These are phyloP conservation scores for Platorchestia sp. DNA, from an alignment of 1,140 invertebrate genomes.

Conservation along the genomic window DNA sequence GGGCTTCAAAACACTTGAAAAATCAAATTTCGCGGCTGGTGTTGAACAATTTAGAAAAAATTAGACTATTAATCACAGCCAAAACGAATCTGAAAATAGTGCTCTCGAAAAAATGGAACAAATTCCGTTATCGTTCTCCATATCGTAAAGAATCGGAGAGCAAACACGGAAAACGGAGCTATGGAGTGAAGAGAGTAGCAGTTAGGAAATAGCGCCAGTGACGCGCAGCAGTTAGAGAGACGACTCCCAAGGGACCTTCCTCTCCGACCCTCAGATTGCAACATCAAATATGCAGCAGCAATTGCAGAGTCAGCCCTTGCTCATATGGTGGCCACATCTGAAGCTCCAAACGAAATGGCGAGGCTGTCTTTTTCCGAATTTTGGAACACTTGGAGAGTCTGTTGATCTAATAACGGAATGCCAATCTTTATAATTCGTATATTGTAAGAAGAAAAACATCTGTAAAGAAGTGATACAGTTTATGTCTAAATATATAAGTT, in stretches of 20 bases:
- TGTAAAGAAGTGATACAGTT: neutral
- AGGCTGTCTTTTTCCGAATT: neutral
- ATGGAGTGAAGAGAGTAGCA: neutral
- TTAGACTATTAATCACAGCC: neutral
- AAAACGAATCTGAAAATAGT: neutral
- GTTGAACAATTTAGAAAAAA: neutral
- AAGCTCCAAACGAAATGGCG: neutral
- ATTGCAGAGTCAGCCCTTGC: constrained; percentile 23
- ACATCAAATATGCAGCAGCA: constrained; percentile 54
- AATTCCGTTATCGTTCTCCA: neutral
- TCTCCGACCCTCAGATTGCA: constrained; percentile 50
- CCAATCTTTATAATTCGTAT: neutral
- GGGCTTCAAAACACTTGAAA: too few species aligned
- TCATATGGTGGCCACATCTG: constrained; percentile 35
- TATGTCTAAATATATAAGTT: neutral
- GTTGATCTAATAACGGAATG: neutral
- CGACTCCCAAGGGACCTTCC: constrained; percentile 17
- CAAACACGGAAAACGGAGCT: neutral
- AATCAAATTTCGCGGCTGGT: neutral
- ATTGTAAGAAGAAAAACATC: neutral
- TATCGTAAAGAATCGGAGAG: neutral
- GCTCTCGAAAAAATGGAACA: neutral
- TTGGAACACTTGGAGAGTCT: neutral
- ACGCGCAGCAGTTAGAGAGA: constrained; percentile 52
- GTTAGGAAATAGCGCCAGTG: constrained; percentile 40